Percentiles rank a stretch among this genome's conserved stretches.
These are phyloP conservation scores for Halictus quadricinctus DNA, from an alignment of 2,888 invertebrate species.

Conservation along the genomic window DNA sequence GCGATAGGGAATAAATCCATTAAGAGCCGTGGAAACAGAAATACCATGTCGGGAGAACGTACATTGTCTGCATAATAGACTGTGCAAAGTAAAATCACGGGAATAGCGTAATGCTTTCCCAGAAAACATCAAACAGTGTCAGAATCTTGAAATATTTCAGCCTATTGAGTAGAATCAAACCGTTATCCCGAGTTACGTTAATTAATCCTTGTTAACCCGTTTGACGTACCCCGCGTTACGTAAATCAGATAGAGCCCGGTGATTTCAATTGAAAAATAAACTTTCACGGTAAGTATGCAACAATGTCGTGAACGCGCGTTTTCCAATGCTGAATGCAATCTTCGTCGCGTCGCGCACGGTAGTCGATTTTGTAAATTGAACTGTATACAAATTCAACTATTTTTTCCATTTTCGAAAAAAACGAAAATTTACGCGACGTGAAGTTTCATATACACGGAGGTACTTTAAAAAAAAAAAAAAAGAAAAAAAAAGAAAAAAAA, in stretches of 20 bases:
- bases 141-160: constrained; percentile 17
- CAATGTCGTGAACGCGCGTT: constrained; percentile 21
- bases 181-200: constrained; percentile 41
- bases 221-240: constrained; percentile 33
- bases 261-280: constrained; percentile 39
- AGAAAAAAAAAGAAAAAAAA: no score
- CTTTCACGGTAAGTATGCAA: constrained; percentile 29
- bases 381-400: no score
- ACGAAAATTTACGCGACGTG: no score
- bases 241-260: constrained; percentile 25
- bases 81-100: constrained; percentile 21
- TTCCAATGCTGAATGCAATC: background rate
- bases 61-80: constrained; percentile 11
- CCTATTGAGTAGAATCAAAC: constrained; percentile 18
- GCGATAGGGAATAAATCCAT: constrained; percentile 7
- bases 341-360: background rate
- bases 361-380: background rate
- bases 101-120: background rate
- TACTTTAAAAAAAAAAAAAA: no score
- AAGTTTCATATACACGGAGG: no score
- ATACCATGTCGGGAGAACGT: constrained; percentile 5
- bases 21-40: constrained; percentile 11
- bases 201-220: constrained; percentile 47
- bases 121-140: constrained; percentile 2
- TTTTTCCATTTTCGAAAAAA: no score